Evolutionary conservation across 2,797 vertebrate genomes (phyloP).

Genomic region (Spinus olivaceus): DNA sequence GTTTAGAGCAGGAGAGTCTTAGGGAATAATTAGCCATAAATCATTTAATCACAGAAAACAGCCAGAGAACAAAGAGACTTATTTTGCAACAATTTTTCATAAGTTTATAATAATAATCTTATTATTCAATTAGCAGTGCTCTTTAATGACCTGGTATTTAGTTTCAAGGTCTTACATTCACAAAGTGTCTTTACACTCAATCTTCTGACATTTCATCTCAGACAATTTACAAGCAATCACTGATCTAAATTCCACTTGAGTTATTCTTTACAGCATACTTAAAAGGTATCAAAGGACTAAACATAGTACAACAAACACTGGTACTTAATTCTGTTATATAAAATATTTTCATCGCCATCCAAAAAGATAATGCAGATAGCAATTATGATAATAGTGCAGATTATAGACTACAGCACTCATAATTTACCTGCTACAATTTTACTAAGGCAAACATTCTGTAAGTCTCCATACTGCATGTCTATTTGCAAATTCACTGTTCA

Average conservation of each 20-base stretch:
- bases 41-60: not conserved
- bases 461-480: not conserved
- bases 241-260: not conserved
- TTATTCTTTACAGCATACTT: not conserved
- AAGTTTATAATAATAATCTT: not conserved
- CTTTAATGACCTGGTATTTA: not conserved
- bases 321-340: not conserved
- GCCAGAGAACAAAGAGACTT: not conserved
- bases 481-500: not conserved
- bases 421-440: conserved; percentile 4
- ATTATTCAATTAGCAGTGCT: not conserved
- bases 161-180: not conserved
- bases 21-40: not conserved
- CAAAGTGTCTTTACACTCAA: not conserved
- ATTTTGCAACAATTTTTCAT: not conserved
- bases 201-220: not conserved
- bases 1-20: not conserved
- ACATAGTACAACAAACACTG: not conserved
- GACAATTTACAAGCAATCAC: not conserved
- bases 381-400: conserved; percentile 28
- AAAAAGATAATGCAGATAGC: conserved; percentile 31
- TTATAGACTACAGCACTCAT: not conserved
- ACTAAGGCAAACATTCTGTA: not conserved
- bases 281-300: not conserved
- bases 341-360: conserved; percentile 7